Base-by-base conservation (phyloP, 2,888 invertebrate species). In the Lasioglossum malachurum region DNA sequence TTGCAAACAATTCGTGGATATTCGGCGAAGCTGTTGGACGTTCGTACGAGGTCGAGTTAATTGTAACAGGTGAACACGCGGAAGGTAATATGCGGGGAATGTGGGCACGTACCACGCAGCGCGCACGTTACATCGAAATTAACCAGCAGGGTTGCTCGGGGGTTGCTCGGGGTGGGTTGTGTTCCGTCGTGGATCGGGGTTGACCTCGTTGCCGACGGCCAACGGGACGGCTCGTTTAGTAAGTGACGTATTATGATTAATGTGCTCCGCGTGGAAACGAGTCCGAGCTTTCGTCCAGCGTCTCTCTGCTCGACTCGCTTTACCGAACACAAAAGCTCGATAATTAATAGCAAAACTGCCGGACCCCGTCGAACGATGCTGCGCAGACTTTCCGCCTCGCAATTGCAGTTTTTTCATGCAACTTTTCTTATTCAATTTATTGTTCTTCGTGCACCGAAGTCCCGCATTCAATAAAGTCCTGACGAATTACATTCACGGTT, bases 161-260 rank as follows among this genome's bases (percentile, higher is more conserved):
- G 53, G 53, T 23, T 23, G 53, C 19, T 23, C 44, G 38, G 38
- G 60, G 81, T 12, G 81, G 77, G 79, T 82, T 79, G 75, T 35
- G 86, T 81, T 83, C 73, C 83, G 44, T 3, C 67, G n/a, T 41
- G 73, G 78, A 76, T 81, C 80, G 75, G 87, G 82, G 81, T 80
- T 87, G 87, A 87, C 87, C 87, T 84, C 84, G 83, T 87, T 87
- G 82, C 87, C 75, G 80, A 38, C 60, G 69, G 71, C 76, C 79
- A 75, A 82, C 84, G 69, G 79, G 84, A 84, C 84, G 79, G 84
- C 80, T 79, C 87, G 87, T 80, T 87, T 87, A 87, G 82, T 87
- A 87, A 87, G 71, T 81, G 87, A 87, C 82, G 82, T 87, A 87
- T 87, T 87, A 87, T 87, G 87, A 87, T 87, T 87, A 87, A 87